Evolutionary conservation across 1,140 invertebrate species (phyloP), one percentile per base, ranked within the genome.

Genomic region (Zaprionus camerounensis): DNA sequence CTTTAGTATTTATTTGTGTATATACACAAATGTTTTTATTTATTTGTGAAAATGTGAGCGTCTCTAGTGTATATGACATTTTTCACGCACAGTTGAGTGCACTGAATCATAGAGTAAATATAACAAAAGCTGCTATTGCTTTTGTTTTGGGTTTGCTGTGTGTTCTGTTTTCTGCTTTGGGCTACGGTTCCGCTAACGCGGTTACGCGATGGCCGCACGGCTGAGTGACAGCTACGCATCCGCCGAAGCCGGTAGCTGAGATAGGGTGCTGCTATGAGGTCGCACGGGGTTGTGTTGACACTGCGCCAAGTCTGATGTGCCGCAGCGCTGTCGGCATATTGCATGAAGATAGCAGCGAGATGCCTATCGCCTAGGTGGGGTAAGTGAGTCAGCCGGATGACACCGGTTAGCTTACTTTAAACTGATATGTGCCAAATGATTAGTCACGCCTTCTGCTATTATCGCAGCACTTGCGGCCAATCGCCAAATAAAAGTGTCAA

Each of bases 181-280:
- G 31, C 24, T 44, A 56, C 12, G n/a, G 24, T 56, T 65, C n/a
- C 46, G 20, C 64, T 38, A 34, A 11, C 51, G 36, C 44, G 31
- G 62, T 81, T 68, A 46, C 55, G 26, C 15, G 38, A 26, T 68
- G 79, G 64, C 68, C 67, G 79, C 65, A 68, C 67, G 61, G 72
- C 11, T 78, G 76, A 76, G 66, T 76, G 82, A 76, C 82, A 86
- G 71, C 70, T 56, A 62, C 81, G 83, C 84, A 86, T 88, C 84
- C 83, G 84, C 57, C 71, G 67, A 59, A 71, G 66, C 61, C 64
- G 46, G 46, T 4, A 28, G 15, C 20, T 12, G 49, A 58, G 20
- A 53, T 49, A 15, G 59, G 28, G 34, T 57, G 59, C 51, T 49
- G 36, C 36, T 56, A 5, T 51, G 38, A 26, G 71, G 63, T 66